Base-by-base conservation (phyloP, 2,797 vertebrate genomes). In the Micromesistius poutassou region DNA sequence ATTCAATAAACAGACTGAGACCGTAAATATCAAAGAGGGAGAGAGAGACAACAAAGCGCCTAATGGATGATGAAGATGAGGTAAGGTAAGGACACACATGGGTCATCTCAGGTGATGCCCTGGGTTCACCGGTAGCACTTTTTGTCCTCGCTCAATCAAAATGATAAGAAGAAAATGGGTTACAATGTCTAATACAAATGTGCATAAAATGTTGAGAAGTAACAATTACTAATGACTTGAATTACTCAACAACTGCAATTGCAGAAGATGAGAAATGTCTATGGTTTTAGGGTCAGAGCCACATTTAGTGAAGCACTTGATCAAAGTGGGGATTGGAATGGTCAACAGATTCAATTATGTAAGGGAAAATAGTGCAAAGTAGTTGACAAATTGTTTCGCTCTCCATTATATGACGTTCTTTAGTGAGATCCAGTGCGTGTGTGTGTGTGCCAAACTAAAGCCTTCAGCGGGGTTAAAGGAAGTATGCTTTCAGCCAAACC, bases 91-190 rank as follows among this genome's bases (percentile, higher is more conserved):
- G 74, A 62, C 28, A 66, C 10, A 50, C 14, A 62, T 13, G n/a
- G 74, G 74, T 75, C 74, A 62, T 33, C 16, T 75, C 42, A 31
- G 74, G 74, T 75, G 40, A 75, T 1, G 42, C 74, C 30, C 55
- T 46, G 5, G 55, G 31, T 62, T 33, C 55, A 62, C 55, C 55
- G 7, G 25, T 8, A n/a, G 22, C 7, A 62, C 7, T 2, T 28
- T 28, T 68, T 68, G 25, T 68, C 25, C 25, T 68, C 62, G 9
- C 62, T 68, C n/a, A 12, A 28, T 68, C 62, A 68, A 28, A 68
- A 68, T 4, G 28, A n/a, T 3, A 68, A 28, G 28, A 68, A 68
- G 62, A 12, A 12, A 68, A 68, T 25, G 62, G 3, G 62, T 68
- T 28, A 8, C 25, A 62, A 25, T n/a, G 55, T 22, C 7, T 62